Conservation (phyloP, 2,113 vertebrate species). For the Pelmatolapia mariae region DNA sequence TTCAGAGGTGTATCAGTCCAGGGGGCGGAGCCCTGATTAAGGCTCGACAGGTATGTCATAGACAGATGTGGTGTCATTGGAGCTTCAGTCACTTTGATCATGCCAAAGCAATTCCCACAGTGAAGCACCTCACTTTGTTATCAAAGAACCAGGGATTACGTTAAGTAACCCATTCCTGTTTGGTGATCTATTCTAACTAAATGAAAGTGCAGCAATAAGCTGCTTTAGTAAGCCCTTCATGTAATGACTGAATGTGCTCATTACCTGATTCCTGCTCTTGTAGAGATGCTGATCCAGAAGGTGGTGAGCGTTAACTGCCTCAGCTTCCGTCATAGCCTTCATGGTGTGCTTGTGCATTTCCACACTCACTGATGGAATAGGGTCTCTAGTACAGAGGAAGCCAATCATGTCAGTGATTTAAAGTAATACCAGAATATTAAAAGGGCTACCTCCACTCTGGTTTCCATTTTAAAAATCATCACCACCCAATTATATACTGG, state of each 20-base stretch:
- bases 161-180: background rate
- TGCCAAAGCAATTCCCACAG: too few relatives aligned
- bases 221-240: background rate
- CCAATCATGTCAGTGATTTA: background rate
- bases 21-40: too few relatives aligned
- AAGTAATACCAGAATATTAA: background rate
- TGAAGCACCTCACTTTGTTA: too few relatives aligned
- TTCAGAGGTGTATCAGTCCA: too few relatives aligned
- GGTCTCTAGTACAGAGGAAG: conserved; percentile 70
- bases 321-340: conserved; percentile 74
- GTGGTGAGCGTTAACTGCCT: conserved; percentile 83
- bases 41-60: too few relatives aligned
- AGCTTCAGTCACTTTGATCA: too few relatives aligned
- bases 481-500: background rate
- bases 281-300: conserved; percentile 92
- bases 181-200: background rate
- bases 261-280: conserved; percentile 79
- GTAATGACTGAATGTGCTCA: background rate
- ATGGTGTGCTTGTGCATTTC: conserved; percentile 85
- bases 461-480: background rate
- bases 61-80: too few relatives aligned
- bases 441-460: background rate
- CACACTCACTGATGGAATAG: conserved; percentile 81
- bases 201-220: background rate
- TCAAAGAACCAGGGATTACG: too few relatives aligned